Evolutionary conservation across 2,113 vertebrate genomes (phyloP).

Genomic region (human): DNA sequence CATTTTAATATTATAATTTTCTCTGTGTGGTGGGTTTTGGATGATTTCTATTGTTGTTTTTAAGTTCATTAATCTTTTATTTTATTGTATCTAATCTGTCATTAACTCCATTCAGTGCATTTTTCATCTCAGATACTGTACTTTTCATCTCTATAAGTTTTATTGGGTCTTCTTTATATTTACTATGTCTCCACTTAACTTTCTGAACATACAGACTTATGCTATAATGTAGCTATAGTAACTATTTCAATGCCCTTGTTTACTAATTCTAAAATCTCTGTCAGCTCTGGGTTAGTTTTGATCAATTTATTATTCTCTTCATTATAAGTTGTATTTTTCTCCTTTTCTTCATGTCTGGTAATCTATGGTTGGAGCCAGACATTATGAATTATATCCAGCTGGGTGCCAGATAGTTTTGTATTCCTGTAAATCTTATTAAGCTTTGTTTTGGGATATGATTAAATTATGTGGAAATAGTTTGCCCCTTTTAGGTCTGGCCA

Average conservation of each 20-base stretch:
- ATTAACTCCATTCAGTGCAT: background rate
- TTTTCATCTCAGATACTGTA: background rate
- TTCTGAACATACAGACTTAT: background rate
- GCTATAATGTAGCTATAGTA: background rate
- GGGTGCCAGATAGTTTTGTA: background rate
- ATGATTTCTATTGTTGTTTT: background rate
- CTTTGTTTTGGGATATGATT: background rate
- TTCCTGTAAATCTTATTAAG: background rate
- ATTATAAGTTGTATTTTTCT: background rate
- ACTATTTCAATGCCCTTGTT: background rate
- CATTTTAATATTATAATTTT: background rate
- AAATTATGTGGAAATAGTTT: background rate
- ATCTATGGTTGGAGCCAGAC: background rate
- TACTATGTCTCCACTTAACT: background rate
- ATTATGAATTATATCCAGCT: background rate
- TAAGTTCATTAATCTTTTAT: background rate
- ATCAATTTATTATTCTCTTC: background rate
- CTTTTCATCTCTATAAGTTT: background rate
- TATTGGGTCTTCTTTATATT: background rate
- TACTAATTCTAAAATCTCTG: background rate
- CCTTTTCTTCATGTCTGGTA: background rate
- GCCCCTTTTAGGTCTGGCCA: background rate
- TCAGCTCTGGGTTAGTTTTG: background rate
- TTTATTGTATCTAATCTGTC: background rate
- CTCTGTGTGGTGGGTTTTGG: background rate